A percentile compares a stretch with the other conserved stretches of the same genome.
Evolutionary conservation across 2,888 invertebrate genomes (phyloP).

Genomic region (Papilio elwesi): DNA sequence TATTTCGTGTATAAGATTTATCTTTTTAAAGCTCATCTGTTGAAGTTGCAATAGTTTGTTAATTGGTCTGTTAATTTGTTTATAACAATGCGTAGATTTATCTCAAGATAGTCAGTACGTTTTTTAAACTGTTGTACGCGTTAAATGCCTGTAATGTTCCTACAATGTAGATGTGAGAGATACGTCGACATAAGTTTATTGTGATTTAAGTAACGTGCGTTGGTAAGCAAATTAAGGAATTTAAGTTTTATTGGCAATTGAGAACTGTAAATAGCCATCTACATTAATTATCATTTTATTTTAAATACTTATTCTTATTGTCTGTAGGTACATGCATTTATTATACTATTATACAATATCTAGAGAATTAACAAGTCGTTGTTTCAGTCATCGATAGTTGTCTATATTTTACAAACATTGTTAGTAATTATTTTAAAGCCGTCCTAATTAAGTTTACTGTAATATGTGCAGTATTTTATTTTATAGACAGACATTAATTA

Average conservation of each 20-base stretch:
- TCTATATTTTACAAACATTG: no score
- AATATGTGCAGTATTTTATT: background rate
- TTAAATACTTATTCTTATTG: background rate
- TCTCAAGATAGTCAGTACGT: constrained; percentile 15
- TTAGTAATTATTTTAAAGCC: background rate
- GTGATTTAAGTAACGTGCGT: constrained; percentile 11
- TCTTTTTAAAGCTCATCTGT: background rate
- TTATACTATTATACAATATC: no score
- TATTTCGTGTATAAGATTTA: background rate
- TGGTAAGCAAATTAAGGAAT: background rate
- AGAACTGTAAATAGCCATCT: background rate
- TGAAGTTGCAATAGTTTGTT: background rate
- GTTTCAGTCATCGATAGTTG: no score
- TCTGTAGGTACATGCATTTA: no score
- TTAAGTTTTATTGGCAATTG: background rate
- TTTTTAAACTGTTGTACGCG: constrained; percentile 13
- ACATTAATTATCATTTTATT: background rate
- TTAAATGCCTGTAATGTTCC: constrained; percentile 33
- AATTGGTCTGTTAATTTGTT: constrained; percentile 12
- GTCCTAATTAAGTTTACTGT: background rate
- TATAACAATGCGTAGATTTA: constrained; percentile 19
- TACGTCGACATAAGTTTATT: constrained; percentile 10
- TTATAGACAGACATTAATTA: constrained; percentile 1
- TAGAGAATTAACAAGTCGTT: no score
- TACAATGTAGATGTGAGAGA: constrained; percentile 30